These are phyloP conservation scores for Dolichallabes microphthalmus DNA, from an alignment of 2,113 vertebrate species.

Conservation along the genomic window DNA sequence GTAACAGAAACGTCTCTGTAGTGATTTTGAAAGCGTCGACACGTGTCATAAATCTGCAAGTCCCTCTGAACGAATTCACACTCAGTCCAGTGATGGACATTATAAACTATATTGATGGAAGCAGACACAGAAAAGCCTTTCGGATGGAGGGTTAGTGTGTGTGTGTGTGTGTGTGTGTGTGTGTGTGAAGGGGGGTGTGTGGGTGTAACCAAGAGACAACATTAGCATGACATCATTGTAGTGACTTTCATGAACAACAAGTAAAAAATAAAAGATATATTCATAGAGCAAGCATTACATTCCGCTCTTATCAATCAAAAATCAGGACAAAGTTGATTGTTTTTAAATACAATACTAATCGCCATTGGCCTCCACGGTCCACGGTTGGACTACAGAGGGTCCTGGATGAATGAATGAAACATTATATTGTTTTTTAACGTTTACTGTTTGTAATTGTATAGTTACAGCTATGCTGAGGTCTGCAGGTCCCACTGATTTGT, in stretches of 20 bases:
- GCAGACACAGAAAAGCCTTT: background rate
- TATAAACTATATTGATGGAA: background rate
- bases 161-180: background rate
- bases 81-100: background rate
- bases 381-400: too few relatives aligned
- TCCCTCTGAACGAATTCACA: background rate
- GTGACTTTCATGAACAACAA: too few relatives aligned
- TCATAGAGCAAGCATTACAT: background rate
- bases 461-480: too few relatives aligned
- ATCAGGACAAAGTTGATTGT: background rate
- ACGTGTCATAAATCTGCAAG: background rate
- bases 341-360: too few relatives aligned
- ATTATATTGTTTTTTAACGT: background rate
- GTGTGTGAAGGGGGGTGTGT: too few relatives aligned
- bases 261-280: background rate
- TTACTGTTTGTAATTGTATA: background rate
- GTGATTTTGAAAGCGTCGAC: background rate
- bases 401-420: background rate
- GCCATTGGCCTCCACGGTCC: too few relatives aligned
- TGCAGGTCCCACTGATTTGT: too few relatives aligned
- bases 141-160: background rate
- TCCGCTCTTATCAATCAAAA: background rate
- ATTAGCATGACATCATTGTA: too few relatives aligned
- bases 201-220: background rate
- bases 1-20: background rate